Percentiles rank a stretch among this genome's conserved stretches.
phyloP scores from a whole-genome alignment of 2,888 invertebrate genomes.

The Drosophila acutilabella region DNA sequence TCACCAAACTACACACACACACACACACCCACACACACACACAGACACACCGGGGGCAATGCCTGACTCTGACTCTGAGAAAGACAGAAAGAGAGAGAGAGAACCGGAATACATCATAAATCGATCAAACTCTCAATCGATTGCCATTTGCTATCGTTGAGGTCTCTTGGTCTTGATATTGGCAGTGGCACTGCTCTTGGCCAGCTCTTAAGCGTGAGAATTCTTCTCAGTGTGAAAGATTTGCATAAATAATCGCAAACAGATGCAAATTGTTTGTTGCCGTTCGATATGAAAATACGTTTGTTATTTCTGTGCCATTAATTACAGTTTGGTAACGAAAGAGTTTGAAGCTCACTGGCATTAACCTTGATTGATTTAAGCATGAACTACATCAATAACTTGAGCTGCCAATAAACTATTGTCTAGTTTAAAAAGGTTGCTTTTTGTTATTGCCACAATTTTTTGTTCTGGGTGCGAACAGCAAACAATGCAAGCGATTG shows the following conservation, averaged over 20 bases:
- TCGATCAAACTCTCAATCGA: conserved; percentile 63
- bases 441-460: conserved; percentile 17
- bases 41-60: conserved; percentile 54
- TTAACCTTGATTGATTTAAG: conserved; percentile 66
- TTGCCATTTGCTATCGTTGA: conserved; percentile 41
- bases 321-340: conserved; percentile 47
- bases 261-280: conserved; percentile 62
- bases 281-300: conserved; percentile 14
- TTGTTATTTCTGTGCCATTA: conserved; percentile 54
- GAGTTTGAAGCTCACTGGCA: conserved; percentile 22
- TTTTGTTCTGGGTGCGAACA: conserved; percentile 54
- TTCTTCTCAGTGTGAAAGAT: conserved; percentile 36
- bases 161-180: conserved; percentile 16
- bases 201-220: background rate
- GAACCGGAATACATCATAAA: conserved; percentile 41
- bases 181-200: conserved; percentile 10
- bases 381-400: conserved; percentile 42
- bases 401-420: conserved; percentile 11
- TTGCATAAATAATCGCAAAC: conserved; percentile 77
- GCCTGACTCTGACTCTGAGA: conserved; percentile 22
- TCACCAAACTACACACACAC: conserved; percentile 47
- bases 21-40: conserved; percentile 2
- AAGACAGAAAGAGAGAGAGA: background rate
- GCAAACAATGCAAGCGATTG: conserved; percentile 54
- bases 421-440: conserved; percentile 22